Evolutionary conservation across 2,888 invertebrate species (phyloP), one percentile per base, ranked within the genome.

Genomic region (Drosophila meridiana): DNA sequence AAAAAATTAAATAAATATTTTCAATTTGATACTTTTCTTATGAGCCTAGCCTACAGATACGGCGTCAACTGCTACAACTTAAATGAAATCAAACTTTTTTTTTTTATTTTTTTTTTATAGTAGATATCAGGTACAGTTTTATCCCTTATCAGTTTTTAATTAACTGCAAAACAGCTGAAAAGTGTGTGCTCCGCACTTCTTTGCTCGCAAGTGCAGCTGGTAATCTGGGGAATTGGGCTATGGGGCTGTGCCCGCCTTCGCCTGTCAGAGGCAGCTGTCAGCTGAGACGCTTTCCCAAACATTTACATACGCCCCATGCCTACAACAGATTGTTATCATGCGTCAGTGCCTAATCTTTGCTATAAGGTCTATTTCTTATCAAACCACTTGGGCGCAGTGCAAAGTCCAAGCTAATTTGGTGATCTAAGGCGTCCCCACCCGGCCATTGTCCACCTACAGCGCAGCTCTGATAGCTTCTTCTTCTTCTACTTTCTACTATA

Each of bases 361-460:
- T 68, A 73, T 1, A n/a, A 11, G 9, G 0, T 14, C 6, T 14
- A 26, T 28, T 26, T 30, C 3, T 69, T 67, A 78, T 70, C 55
- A n/a, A 3, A 20, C 47, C 48, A 11, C n/a, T 32, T 55, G 65
- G 68, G 9, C 73, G 80, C 76, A 63, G 77, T 42, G 50, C 77
- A 80, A 69, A 64, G 78, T 78, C 50, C 73, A 69, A 76, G 57
- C 59, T 76, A 36, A 32, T 76, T 69, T 60, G 32, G 13, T 34
- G 28, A 52, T 30, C 38, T 14, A 47, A 52, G 52, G 52, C 14
- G 42, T 28, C 13, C 32, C 32, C 42, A 30, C 45, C 32, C 55
- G 69, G 30, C 40, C 69, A 58, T 20, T 30, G 65, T 13, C 14
- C 26, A 30, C 14, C 40, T 45, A 53, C 30, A 32, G 42, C 30